A percentile compares a stretch with the other conserved stretches of the same genome.
Conservation (phyloP, 2,888 invertebrate species). For the Cantharis rustica region DNA sequence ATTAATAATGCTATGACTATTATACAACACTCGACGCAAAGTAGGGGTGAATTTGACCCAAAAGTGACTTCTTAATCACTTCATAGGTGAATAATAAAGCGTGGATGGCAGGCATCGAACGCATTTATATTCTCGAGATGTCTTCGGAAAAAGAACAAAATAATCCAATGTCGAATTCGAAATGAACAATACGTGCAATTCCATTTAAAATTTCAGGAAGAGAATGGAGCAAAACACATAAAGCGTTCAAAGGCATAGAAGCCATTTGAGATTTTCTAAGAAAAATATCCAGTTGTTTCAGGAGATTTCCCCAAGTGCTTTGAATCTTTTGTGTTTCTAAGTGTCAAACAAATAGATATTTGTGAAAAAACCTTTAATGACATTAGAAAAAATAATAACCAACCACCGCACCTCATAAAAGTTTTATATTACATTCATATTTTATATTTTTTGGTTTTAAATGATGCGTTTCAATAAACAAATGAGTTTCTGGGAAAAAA, state of each 20-base stretch:
- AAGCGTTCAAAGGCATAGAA: neutral
- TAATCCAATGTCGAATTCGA: neutral
- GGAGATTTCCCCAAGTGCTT: neutral
- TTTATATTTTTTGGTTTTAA: no score
- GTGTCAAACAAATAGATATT: neutral
- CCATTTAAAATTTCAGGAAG: neutral
- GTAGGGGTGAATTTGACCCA: neutral
- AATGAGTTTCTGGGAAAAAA: no score
- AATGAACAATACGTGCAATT: neutral
- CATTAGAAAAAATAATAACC: neutral
- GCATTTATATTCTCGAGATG: neutral
- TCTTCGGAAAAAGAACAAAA: neutral
- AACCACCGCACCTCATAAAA: neutral
- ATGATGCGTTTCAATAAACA: no score
- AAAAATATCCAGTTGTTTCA: slow-evolving; percentile 3
- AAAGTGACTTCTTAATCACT: neutral
- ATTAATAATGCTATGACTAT: neutral
- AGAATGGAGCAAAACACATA: neutral
- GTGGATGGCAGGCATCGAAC: no score
- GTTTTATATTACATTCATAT: neutral
- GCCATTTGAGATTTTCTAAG: neutral
- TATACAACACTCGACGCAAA: neutral
- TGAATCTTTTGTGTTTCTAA: neutral
- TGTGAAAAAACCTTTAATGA: neutral
- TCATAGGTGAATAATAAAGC: neutral